These are phyloP conservation scores for Oncorhynchus tshawytscha DNA, from an alignment of 2,113 vertebrate genomes.

Conservation along the genomic window DNA sequence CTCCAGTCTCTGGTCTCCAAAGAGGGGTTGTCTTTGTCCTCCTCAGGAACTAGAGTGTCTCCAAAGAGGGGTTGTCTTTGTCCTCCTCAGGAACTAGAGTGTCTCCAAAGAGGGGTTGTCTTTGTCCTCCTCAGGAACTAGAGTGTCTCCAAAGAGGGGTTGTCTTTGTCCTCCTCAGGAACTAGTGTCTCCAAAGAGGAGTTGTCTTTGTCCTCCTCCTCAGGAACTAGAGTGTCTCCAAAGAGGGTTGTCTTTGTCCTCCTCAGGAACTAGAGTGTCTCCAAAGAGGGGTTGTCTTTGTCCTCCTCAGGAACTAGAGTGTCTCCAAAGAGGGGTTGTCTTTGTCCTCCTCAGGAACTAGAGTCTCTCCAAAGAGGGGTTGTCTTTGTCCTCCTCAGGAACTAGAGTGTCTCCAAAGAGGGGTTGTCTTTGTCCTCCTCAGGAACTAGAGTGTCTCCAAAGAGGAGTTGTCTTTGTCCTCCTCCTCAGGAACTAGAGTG, in stretches of 20 bases:
- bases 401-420: background rate
- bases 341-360: conserved; percentile 21
- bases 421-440: conserved; percentile 17
- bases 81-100: conserved; percentile 1
- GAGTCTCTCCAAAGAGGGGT: background rate
- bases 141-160: background rate
- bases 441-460: background rate
- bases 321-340: background rate
- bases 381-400: conserved; percentile 18
- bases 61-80: conserved; percentile 13
- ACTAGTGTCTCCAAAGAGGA: conserved; percentile 6
- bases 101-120: background rate
- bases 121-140: conserved; percentile 21
- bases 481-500: background rate
- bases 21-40: conserved; percentile 22
- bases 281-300: conserved; percentile 8
- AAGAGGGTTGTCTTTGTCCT: conserved; percentile 20
- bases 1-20: background rate
- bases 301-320: background rate
- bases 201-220: conserved; percentile 23
- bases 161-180: background rate
- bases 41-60: background rate
- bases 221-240: background rate
- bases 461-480: conserved; percentile 24
- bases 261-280: background rate